A percentile compares a stretch with the other conserved stretches of the same genome.
phyloP scores from a whole-genome alignment of 2,797 vertebrate genomes.

The Morus bassanus region DNA sequence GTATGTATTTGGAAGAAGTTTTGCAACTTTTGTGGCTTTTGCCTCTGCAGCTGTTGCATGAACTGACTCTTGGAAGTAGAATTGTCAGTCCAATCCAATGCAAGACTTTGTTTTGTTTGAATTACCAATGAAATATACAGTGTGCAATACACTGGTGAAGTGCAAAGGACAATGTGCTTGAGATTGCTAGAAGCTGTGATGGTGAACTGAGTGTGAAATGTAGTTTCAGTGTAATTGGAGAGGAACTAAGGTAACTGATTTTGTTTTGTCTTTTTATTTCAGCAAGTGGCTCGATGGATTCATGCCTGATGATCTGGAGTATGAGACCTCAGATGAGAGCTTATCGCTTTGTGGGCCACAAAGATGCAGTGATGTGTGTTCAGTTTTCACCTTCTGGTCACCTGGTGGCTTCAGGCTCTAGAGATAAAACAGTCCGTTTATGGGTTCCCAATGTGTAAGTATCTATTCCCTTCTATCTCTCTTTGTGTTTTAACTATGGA shows the following conservation, averaged over 20 bases:
- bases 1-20: not conserved
- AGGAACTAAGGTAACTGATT: not conserved
- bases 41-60: not conserved
- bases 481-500: not conserved
- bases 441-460: constrained; percentile 95
- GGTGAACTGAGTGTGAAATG: not conserved
- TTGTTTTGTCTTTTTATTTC: not conserved
- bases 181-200: not conserved
- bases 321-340: constrained; percentile 91
- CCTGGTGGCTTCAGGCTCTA: constrained; percentile 90
- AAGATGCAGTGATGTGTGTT: constrained; percentile 86
- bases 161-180: not conserved
- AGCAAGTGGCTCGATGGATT: constrained; percentile 93
- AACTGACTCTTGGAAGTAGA: not conserved
- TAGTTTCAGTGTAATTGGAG: not conserved
- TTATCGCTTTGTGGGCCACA: constrained; percentile 92
- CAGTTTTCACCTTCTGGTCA: constrained; percentile 96
- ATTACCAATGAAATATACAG: not conserved
- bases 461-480: not conserved
- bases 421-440: constrained; percentile 94
- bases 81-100: not conserved
- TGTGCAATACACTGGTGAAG: not conserved
- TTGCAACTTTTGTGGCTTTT: not conserved
- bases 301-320: constrained; percentile 94
- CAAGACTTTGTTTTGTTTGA: not conserved